Evolutionary conservation across 2,888 invertebrate species (phyloP), one percentile per base, ranked within the genome.

Genomic region (Anthrax anthrax): DNA sequence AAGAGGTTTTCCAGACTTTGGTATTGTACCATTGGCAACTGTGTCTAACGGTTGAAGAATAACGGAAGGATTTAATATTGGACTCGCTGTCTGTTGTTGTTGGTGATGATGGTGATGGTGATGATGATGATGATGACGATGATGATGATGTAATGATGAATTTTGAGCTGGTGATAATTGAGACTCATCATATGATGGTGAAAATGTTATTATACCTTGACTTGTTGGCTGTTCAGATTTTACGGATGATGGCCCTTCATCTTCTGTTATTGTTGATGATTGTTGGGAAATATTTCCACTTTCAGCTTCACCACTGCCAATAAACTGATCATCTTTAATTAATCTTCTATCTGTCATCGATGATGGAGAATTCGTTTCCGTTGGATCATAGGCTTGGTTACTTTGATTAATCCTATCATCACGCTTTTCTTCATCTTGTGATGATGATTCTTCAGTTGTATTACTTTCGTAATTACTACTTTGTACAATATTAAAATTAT

Each of bases 1-100:
- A 12, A 62, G 54, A 3, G 67, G 67, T 47, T 68, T 68, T 18
- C 67, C 67, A 36, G 66, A 60, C 55, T 65, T 67, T 50, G 67
- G 65, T 58, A 65, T 59, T 23, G 57, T 58, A 47, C 67, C 67
- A 52, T 68, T 68, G 9, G 65, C 57, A 41, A 59, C 50, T 27
- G 32, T 16, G 23, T 45, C 43, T 17, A 49, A 19, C 10, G 51
- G 51, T 36, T 45, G 43, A 37, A 49, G 45, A 17, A 49, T 47
- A 23, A 51, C 51, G 13, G 51, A 46, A 13, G 51, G 47, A 39
- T 47, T 47, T 16, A 32, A 42, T 5, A n/a, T 16, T 3, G 36
- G 36, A 16, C 42, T 37, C 9, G 13, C 12, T 12, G 12, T 12
- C 13, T 9, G 12, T 12, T 9, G 1, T 12, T 32, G 29, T 4